Conservation (phyloP, 2,797 vertebrate genomes). For the Halcyon smyrnensis region DNA sequence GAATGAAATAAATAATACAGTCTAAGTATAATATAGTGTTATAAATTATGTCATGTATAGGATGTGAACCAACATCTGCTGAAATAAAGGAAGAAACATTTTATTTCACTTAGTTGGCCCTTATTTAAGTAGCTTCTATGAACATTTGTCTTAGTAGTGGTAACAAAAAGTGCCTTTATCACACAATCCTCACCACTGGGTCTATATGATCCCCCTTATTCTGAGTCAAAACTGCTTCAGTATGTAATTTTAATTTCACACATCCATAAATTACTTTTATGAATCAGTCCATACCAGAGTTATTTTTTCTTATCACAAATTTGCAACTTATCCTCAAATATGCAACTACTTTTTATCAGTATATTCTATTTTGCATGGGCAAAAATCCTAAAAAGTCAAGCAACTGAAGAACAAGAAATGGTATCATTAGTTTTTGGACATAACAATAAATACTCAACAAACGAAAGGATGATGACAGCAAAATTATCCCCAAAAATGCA, state of each 20-base stretch:
- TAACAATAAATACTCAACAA: not conserved
- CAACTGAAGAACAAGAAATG: not conserved
- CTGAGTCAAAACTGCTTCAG: not conserved
- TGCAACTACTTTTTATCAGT: not conserved
- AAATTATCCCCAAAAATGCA: not conserved
- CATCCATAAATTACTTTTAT: not conserved
- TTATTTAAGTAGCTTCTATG: not conserved
- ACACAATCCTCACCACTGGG: not conserved
- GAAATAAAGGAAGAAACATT: not conserved
- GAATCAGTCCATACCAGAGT: not conserved
- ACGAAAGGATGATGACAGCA: not conserved
- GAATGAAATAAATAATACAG: not conserved
- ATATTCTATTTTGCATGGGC: not conserved
- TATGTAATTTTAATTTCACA: not conserved
- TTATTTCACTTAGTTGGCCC: not conserved
- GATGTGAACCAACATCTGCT: not conserved
- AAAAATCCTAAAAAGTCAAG: not conserved
- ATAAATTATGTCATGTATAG: not conserved
- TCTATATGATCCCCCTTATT: not conserved
- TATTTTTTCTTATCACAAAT: not conserved
- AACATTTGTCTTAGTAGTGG: not conserved
- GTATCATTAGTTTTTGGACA: not conserved
- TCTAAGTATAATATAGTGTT: not conserved
- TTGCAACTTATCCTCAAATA: not conserved
- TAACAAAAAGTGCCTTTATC: not conserved